A percentile compares a stretch with the other conserved stretches of the same genome.
Evolutionary conservation across 2,888 invertebrate species (phyloP).

Genomic region (Lysandra bellargus): DNA sequence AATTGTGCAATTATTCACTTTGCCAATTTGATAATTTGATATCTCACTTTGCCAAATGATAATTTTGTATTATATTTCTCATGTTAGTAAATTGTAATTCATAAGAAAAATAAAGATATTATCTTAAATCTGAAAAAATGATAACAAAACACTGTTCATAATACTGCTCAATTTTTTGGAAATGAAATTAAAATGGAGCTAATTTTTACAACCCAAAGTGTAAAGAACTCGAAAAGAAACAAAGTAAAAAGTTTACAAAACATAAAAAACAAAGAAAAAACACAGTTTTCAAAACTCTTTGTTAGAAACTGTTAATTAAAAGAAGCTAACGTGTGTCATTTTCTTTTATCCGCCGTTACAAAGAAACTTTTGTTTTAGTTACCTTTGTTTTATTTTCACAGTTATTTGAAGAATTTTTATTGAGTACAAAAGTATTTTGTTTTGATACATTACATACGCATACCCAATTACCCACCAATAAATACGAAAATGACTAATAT

Average conservation of each 20-base stretch:
- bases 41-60: no score
- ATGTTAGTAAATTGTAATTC: no score
- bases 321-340: conserved; percentile 30
- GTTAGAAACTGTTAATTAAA: conserved; percentile 31
- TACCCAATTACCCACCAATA: not conserved
- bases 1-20: no score
- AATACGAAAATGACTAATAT: no score
- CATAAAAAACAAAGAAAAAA: conserved; percentile 28
- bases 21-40: no score
- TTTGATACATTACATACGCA: not conserved
- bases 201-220: not conserved
- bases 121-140: not conserved
- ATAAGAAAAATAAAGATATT: no score
- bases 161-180: not conserved
- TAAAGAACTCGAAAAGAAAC: conserved; percentile 22
- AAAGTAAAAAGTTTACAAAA: conserved; percentile 24
- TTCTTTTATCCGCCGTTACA: conserved; percentile 28
- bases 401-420: conserved; percentile 22
- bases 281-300: conserved; percentile 17
- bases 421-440: not conserved
- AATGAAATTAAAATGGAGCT: not conserved
- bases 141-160: not conserved
- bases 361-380: conserved; percentile 23
- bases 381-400: conserved; percentile 16
- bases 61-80: no score